These are phyloP conservation scores for Cyprinodon tularosa DNA, from an alignment of 2,113 vertebrate species.

Conservation along the genomic window DNA sequence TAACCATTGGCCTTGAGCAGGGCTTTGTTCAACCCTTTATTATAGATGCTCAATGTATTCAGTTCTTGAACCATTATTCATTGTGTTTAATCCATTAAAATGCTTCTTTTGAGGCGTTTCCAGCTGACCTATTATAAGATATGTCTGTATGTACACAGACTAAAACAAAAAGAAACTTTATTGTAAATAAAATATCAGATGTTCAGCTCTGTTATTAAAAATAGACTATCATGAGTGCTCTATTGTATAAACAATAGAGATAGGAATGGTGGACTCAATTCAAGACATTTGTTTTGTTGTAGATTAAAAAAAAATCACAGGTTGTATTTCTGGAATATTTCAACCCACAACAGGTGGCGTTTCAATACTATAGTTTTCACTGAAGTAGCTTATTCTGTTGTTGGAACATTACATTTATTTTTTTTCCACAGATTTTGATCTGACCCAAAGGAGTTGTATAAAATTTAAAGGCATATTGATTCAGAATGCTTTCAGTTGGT, in stretches of 20 bases:
- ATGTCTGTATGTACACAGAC: conserved; percentile 53
- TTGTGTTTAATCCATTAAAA: conserved; percentile 50
- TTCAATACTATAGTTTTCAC: conserved; percentile 31
- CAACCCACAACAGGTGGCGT: conserved; percentile 40
- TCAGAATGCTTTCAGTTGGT: background rate
- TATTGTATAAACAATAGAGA: conserved; percentile 45
- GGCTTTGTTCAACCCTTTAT: conserved; percentile 57
- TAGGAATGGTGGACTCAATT: conserved; percentile 44
- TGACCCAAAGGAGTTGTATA: conserved; percentile 20
- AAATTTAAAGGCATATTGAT: background rate
- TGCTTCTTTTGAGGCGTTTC: conserved; percentile 42
- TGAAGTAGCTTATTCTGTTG: conserved; percentile 27
- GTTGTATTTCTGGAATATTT: conserved; percentile 51
- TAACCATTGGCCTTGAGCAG: conserved; percentile 31
- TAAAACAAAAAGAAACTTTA: conserved; percentile 38
- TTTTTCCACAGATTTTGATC: conserved; percentile 35
- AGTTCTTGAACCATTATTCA: conserved; percentile 33
- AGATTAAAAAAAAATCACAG: conserved; percentile 53
- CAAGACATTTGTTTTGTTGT: conserved; percentile 60
- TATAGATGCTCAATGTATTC: conserved; percentile 51
- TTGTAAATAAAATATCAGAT: conserved; percentile 69
- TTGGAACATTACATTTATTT: conserved; percentile 37
- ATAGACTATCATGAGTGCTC: conserved; percentile 45
- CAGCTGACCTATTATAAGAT: conserved; percentile 19
- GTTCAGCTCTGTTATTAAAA: conserved; percentile 59